Evolutionary conservation across 2,888 invertebrate species (phyloP).

Genomic region (Oegoconia quadripuncta): DNA sequence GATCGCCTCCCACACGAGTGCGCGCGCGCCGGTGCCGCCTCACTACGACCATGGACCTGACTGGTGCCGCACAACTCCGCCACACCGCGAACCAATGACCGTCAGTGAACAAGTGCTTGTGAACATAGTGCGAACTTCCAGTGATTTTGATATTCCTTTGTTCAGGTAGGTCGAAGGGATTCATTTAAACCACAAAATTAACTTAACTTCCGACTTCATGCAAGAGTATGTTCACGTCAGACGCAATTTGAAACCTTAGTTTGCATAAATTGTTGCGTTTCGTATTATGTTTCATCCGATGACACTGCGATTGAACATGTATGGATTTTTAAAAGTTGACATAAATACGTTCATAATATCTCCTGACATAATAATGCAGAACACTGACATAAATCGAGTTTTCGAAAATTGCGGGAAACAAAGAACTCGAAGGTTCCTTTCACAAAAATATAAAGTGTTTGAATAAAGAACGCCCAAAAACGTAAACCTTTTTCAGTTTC

Average conservation of each 20-base stretch:
- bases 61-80: constrained; percentile 50
- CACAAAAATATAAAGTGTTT: no score
- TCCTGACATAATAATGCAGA: no score
- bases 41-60: constrained; percentile 53
- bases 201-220: no score
- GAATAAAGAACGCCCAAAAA: no score
- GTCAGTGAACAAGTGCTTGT: constrained; percentile 48
- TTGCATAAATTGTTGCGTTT: constrained; percentile 6
- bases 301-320: constrained; percentile 7
- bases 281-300: constrained; percentile 6
- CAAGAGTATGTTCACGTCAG: no score
- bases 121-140: constrained; percentile 31
- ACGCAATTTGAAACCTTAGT: constrained; percentile 23
- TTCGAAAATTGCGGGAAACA: no score
- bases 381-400: no score
- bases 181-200: no score
- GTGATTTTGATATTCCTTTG: constrained; percentile 23
- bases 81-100: constrained; percentile 28
- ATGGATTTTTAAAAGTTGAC: no score
- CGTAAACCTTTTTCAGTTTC: no score
- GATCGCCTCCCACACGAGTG: constrained; percentile 51
- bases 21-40: constrained; percentile 62
- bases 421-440: no score
- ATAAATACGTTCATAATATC: no score
- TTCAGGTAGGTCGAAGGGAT: constrained; percentile 47